Evolutionary conservation across 1,140 invertebrate species (phyloP).

Genomic region (Dryas iulia): DNA sequence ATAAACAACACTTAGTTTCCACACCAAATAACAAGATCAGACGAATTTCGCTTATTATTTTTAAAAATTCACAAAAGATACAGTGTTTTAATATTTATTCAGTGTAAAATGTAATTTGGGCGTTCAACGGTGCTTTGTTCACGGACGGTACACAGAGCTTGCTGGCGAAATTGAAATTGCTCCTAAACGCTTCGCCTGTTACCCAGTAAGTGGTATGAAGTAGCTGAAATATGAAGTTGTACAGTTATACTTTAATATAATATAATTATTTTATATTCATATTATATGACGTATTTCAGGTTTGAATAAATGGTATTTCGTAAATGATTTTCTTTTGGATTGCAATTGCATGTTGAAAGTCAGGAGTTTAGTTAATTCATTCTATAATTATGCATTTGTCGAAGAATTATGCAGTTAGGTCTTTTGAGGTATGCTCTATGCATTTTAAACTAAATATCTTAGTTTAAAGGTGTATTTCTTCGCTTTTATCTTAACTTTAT

Average conservation of each 20-base stretch:
- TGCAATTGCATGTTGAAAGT: neutral
- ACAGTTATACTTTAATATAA: neutral
- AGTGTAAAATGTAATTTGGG: conserved; percentile 14
- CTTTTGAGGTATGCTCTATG: too few relatives aligned
- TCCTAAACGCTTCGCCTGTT: conserved; percentile 10
- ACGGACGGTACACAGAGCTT: conserved; percentile 21
- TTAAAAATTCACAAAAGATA: neutral
- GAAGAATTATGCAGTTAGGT: too few relatives aligned
- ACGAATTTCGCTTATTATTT: neutral
- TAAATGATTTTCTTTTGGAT: neutral
- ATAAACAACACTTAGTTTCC: neutral
- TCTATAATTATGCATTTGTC: too few relatives aligned
- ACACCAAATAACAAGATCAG: neutral
- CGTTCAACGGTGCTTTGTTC: conserved; percentile 13
- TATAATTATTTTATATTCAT: neutral
- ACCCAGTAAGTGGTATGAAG: conserved; percentile 2
- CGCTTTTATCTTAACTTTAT: too few relatives aligned
- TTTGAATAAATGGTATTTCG: neutral
- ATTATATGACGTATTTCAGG: neutral
- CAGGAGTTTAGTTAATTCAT: neutral
- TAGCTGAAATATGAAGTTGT: neutral
- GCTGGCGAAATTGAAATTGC: conserved; percentile 26
- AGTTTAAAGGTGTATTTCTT: too few relatives aligned
- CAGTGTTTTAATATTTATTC: conserved; percentile 9
- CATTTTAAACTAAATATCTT: too few relatives aligned